Evolutionary conservation across 2,113 vertebrate genomes (phyloP).

Genomic region (Colinus virginianus): DNA sequence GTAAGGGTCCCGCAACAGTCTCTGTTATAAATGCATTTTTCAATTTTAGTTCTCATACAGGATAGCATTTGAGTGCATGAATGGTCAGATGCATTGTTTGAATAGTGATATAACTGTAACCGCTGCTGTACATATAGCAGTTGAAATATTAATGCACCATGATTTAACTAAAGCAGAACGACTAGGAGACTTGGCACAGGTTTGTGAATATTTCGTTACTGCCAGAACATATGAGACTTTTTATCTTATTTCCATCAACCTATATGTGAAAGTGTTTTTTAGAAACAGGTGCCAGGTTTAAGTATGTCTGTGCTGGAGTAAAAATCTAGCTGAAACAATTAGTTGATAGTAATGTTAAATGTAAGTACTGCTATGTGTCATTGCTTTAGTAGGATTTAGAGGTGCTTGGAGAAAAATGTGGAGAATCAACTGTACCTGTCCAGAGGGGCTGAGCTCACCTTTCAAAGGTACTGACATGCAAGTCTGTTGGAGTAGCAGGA

Average conservation of each 20-base stretch:
- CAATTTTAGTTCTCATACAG: not conserved
- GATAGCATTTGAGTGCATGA: not conserved
- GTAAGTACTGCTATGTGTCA: not conserved
- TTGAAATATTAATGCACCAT: not conserved
- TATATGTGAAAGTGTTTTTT: not conserved
- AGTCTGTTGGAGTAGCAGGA: not conserved
- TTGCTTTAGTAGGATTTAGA: slow-evolving; percentile 18
- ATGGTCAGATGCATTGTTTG: rapidly evolving
- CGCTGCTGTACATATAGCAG: not conserved
- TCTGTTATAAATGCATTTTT: not conserved
- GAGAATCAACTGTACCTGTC: not conserved
- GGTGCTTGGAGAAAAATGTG: not conserved
- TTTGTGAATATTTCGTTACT: not conserved
- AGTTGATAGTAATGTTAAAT: not conserved
- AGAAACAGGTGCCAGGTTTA: not conserved
- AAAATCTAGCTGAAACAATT: not conserved
- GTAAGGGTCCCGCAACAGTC: not conserved
- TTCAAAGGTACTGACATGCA: not conserved
- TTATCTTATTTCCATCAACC: not conserved
- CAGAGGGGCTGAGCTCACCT: not conserved
- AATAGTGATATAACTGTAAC: not conserved
- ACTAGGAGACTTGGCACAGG: not conserved
- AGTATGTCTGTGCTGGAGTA: not conserved
- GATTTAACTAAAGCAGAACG: not conserved
- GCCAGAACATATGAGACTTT: not conserved